These are phyloP conservation scores for Geodia barretti DNA, from an alignment of 37 sponge, comb jelly and placozoan genomes.

Conservation along the genomic window DNA sequence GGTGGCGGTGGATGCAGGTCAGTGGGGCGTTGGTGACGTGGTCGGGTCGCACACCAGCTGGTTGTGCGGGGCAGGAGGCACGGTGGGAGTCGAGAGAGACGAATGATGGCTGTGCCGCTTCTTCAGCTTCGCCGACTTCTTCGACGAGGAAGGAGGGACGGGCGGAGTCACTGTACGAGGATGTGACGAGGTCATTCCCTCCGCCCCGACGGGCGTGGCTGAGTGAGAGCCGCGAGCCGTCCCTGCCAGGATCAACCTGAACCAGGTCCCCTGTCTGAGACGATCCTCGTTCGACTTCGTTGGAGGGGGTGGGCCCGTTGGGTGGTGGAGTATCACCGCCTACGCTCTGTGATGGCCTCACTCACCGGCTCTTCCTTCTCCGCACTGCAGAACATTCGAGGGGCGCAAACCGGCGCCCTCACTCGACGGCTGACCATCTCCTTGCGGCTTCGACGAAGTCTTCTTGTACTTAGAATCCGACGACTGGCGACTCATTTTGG, in stretches of 20 bases:
- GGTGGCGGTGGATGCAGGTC: not conserved
- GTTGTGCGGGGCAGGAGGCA: not conserved
- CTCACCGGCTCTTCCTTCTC: not conserved
- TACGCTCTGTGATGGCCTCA: too few species aligned
- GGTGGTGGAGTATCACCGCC: too few species aligned
- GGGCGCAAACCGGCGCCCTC: not conserved
- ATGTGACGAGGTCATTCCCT: not conserved
- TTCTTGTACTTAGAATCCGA: not conserved
- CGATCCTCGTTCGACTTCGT: too few species aligned
- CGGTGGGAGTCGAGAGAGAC: not conserved
- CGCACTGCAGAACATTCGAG: not conserved
- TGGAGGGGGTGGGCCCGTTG: not conserved
- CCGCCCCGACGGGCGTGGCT: too few species aligned
- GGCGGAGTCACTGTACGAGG: not conserved
- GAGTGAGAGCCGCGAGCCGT: too few species aligned
- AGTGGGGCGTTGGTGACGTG: not conserved
- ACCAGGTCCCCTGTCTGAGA: not conserved
- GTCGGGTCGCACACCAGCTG: too few species aligned
- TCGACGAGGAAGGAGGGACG: not conserved
- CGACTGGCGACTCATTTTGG: not conserved
- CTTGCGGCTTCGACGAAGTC: not conserved
- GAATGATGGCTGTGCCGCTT: not conserved
- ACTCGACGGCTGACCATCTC: not conserved
- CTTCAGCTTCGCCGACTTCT: not conserved
- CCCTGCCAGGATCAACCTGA: too few species aligned